Base-by-base conservation (phyloP, 2,888 invertebrate genomes). In the Hypselothyrea guttata region DNA sequence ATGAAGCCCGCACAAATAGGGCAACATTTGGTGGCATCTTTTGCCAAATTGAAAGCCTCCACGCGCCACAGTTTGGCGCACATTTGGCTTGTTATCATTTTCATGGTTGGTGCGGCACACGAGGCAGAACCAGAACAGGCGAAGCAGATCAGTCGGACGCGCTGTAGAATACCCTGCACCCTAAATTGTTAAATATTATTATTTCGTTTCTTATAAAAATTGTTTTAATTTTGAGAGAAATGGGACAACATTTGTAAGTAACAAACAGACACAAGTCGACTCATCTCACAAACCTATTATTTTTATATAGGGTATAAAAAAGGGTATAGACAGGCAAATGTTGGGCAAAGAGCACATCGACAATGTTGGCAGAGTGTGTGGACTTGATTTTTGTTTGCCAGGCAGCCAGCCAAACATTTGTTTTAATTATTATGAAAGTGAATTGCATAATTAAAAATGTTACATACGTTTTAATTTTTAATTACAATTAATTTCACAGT, bases 401-500 rank as follows among this genome's bases (percentile, higher is more conserved):
- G 54, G 57, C 70, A 64, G 58, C 37, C 58, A 48, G 63, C 47
- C 68, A 47, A 64, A 59, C 79, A 75, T 81, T 85, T 83, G 65
- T 72, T 81, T 81, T 83, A 83, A 81, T 85, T 81, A 85, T 83
- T 75, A 73, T 78, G 62, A 75, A 69, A 57, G 72, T 70, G 65
- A 79, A 81, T 85, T 66, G 79, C 73, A 72, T 75, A 83, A 85
- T 85, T 81, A 78, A 83, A 75, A 72, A 70, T 83, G 68, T 85
- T 56, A 62, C 82, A 85, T 65, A 75, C 79, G 70, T 81, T 85
- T 85, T 67, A 66, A 85, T 85, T 75, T 83, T 85, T 78, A 79
- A 81, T 85, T 71, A 83, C 73, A 75, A 79, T 85, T 75, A 75
- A 83, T 85, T 66, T 61, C 2, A 7, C 16, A 18, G 8, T 42